Evolutionary conservation across 1,140 invertebrate genomes (phyloP).

Genomic region (Trinorchestia longiramus): DNA sequence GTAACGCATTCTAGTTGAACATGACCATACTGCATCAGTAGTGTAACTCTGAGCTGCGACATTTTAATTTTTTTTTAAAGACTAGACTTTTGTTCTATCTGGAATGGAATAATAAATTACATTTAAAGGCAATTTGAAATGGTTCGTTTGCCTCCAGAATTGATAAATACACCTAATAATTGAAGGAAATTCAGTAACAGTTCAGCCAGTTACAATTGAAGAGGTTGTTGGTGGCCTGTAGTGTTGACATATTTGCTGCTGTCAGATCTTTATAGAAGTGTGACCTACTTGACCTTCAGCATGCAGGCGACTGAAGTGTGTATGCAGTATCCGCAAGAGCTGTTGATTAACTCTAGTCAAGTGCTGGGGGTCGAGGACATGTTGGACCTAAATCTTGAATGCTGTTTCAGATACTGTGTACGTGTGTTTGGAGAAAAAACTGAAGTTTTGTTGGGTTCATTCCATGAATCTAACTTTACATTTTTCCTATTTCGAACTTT

Average conservation of each 20-base stretch:
- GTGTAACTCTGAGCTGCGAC: no score
- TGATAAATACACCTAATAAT: no score
- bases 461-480: not conserved
- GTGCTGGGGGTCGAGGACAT: not conserved
- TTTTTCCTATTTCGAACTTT: not conserved
- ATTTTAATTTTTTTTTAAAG: no score
- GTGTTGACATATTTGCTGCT: not conserved
- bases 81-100: not conserved
- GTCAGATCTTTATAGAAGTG: not conserved
- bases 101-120: not conserved
- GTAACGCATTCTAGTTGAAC: no score
- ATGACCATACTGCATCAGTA: no score
- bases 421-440: not conserved
- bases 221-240: not conserved
- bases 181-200: not conserved
- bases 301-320: not conserved
- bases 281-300: not conserved
- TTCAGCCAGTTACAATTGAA: not conserved
- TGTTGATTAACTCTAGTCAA: not conserved
- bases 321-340: not conserved
- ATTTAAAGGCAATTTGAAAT: not conserved
- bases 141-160: not conserved
- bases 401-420: not conserved
- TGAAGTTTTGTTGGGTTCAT: not conserved
- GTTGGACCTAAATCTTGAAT: not conserved